These are phyloP conservation scores for Campoletis sonorensis DNA, from an alignment of 1,140 invertebrate species.

Conservation along the genomic window DNA sequence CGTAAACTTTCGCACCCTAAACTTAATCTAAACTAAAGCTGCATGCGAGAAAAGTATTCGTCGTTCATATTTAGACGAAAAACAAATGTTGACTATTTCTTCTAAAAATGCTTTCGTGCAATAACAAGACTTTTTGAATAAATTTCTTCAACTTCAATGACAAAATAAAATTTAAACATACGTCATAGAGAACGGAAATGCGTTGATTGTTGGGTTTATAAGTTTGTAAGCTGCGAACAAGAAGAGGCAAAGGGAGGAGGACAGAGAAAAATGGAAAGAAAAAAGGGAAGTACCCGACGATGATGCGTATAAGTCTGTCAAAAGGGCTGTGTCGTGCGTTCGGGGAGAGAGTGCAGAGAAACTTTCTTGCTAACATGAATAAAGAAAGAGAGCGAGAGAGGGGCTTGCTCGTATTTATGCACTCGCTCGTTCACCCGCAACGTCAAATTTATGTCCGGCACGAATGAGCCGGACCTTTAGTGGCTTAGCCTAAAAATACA, in stretches of 20 bases:
- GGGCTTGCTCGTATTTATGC: conserved; percentile 30
- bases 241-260: neutral
- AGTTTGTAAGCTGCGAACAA: neutral
- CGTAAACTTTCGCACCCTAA: too few relatives aligned
- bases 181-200: conserved; percentile 29
- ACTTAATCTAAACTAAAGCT: too few relatives aligned
- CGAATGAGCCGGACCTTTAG: conserved; percentile 48
- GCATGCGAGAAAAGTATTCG: too few relatives aligned
- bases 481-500: conserved; percentile 47
- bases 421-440: conserved; percentile 45
- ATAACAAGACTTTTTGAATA: too few relatives aligned
- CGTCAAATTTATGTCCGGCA: conserved; percentile 49
- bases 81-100: too few relatives aligned
- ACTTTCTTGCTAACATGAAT: neutral
- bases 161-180: conserved; percentile 24
- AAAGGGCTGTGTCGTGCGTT: conserved; percentile 28
- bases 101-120: too few relatives aligned
- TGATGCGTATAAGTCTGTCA: conserved; percentile 44
- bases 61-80: too few relatives aligned
- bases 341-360: neutral
- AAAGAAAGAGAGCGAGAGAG: neutral
- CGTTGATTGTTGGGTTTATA: neutral
- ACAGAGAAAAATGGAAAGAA: neutral
- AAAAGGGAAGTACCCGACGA: neutral
- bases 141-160: neutral